A percentile compares a stretch with the other conserved stretches of the same genome.
Evolutionary conservation across 2,797 vertebrate species (phyloP).

Genomic region (Cichlasoma orientale): DNA sequence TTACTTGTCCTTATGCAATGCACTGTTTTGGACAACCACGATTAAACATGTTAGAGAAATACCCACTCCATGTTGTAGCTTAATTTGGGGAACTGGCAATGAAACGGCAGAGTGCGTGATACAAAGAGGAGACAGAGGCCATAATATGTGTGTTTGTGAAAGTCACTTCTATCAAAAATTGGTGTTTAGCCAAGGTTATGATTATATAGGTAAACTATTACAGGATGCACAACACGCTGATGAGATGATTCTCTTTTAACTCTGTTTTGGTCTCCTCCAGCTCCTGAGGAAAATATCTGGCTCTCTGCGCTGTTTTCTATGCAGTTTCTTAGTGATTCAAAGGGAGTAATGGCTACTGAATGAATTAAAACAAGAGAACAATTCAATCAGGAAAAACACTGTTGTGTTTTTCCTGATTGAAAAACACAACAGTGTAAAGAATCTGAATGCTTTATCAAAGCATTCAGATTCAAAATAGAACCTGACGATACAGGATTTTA

Average conservation of each 20-base stretch:
- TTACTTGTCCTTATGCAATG: conserved; percentile 37
- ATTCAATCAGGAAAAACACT: neutral
- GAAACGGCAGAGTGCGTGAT: neutral
- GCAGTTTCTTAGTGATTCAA: neutral
- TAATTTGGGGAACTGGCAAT: neutral
- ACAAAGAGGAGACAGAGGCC: neutral
- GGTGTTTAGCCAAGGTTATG: neutral
- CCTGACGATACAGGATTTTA: neutral
- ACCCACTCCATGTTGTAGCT: neutral
- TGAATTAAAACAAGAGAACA: neutral
- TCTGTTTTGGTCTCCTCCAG: neutral
- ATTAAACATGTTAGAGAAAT: conserved; percentile 51
- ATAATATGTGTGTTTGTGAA: neutral
- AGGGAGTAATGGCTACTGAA: neutral
- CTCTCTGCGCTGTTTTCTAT: neutral
- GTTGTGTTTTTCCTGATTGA: too few relatives aligned
- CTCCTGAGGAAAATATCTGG: neutral
- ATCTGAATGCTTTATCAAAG: neutral
- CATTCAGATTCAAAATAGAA: neutral
- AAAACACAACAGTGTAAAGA: too few relatives aligned
- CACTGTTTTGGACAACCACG: conserved; percentile 47
- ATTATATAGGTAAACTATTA: neutral
- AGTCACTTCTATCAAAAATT: neutral
- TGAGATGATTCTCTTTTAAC: neutral
- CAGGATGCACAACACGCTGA: neutral